Evolutionary conservation across 2,797 vertebrate species (phyloP), one percentile per base, ranked within the genome.

Genomic region (Etheostoma nigrum): DNA sequence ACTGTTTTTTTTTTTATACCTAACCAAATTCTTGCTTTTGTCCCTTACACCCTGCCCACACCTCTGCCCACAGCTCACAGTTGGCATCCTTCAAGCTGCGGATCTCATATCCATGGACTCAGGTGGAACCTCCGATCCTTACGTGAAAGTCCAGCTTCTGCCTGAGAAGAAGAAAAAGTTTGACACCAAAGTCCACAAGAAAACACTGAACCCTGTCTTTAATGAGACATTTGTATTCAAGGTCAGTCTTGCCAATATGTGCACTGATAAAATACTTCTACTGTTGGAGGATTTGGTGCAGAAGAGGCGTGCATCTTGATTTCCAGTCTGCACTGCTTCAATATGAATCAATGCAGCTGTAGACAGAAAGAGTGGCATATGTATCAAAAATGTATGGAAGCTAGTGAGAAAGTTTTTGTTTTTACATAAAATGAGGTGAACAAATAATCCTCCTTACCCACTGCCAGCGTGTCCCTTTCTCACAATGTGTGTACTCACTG

Each of bases 111-210:
- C 98, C 44, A 93, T 99, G 95, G 98, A 99, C 89, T 97, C 97
- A 54, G 97, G 98, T 0, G 98, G 98, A 78, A 98, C 98, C 2
- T 99, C 98, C 0, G 98, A 99, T 78, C 98, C 98, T 0, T 99
- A 99, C 0, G 98, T 99, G 58, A 97, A 95, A 92, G 95, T 99
- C 74, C 95, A 94, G 83, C 93, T 99, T 33, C 95, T 97, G 0
- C 98, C 98, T 8, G 98, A 99, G 86, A 99, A 99, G 93, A 99
- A 99, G 94, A 99, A 99, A 79, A 99, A 99, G 82, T 97, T 74
- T 0, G 98, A 99, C 90, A 99, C 98, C 90, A 99, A 99, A 93
- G 98, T 99, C 69, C 98, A 99, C 85, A 97, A 98, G 91, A 99
- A 99, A 92, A 99, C 97, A 0, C 94, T 99, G 77, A 99, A 99